Conservation (phyloP, 2,888 invertebrate genomes). For the Nomada hirtipes region DNA sequence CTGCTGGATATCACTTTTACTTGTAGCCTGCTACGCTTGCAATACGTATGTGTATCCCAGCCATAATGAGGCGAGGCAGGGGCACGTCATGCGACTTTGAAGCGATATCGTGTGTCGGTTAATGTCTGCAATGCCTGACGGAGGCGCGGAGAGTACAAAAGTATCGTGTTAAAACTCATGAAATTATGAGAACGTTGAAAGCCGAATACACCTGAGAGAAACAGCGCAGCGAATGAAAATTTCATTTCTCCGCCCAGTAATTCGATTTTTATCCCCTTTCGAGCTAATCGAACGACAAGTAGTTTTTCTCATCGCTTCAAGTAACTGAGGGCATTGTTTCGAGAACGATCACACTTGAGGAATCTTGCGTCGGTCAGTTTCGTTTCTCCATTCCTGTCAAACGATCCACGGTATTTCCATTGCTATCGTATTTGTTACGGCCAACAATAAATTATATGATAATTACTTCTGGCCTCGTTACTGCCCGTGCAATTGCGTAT, state of each 20-base stretch:
- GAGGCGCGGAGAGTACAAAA: slow-evolving; percentile 56
- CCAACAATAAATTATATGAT: slow-evolving; percentile 47
- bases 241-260: slow-evolving; percentile 29
- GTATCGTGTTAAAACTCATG: slow-evolving; percentile 71
- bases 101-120: slow-evolving; percentile 67
- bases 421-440: slow-evolving; percentile 17
- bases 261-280: slow-evolving; percentile 46
- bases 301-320: slow-evolving; percentile 49
- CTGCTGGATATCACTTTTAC: too few relatives aligned
- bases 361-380: neutral
- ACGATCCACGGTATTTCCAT: slow-evolving; percentile 11
- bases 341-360: too few relatives aligned
- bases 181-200: slow-evolving; percentile 74
- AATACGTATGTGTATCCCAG: neutral
- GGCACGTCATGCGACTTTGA: slow-evolving; percentile 52
- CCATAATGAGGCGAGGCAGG: slow-evolving; percentile 44
- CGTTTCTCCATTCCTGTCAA: neutral
- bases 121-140: slow-evolving; percentile 35
- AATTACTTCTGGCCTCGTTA: slow-evolving; percentile 40
- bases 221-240: slow-evolving; percentile 40
- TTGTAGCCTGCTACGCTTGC: neutral
- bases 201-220: slow-evolving; percentile 68
- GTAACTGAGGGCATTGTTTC: neutral
- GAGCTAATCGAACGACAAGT: slow-evolving; percentile 5
- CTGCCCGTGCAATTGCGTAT: slow-evolving; percentile 52